Evolutionary conservation across 2,113 vertebrate genomes (phyloP).

Genomic region (Pedionomus torquatus): DNA sequence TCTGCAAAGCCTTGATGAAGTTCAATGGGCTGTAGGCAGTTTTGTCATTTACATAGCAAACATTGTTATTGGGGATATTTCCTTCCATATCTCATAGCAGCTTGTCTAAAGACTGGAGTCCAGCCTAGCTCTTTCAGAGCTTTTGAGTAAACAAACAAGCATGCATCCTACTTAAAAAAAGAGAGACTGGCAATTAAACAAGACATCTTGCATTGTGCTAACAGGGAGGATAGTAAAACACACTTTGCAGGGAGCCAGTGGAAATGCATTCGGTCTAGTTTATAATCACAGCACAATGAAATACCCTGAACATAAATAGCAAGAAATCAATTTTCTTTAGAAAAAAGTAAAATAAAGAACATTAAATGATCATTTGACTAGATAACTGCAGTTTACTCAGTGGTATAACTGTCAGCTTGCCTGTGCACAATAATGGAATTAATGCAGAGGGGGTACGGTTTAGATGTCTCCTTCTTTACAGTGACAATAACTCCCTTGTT

Average conservation of each 20-base stretch:
- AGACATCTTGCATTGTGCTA: constrained; percentile 17
- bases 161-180: background rate
- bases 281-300: constrained; percentile 70
- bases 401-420: constrained; percentile 61
- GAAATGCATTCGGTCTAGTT: constrained; percentile 42
- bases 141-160: constrained; percentile 49
- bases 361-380: constrained; percentile 73
- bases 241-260: constrained; percentile 48
- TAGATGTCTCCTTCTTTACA: constrained; percentile 65
- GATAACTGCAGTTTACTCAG: constrained; percentile 67
- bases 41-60: background rate
- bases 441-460: constrained; percentile 48
- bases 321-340: constrained; percentile 73
- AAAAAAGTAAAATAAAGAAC: constrained; percentile 71
- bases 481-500: constrained; percentile 72
- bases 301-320: constrained; percentile 63
- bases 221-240: constrained; percentile 46
- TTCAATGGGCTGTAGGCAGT: background rate
- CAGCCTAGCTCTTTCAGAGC: constrained; percentile 2
- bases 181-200: constrained; percentile 36
- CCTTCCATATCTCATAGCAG: background rate
- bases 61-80: background rate
- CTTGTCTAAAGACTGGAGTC: background rate
- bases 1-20: background rate
- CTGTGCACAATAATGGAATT: constrained; percentile 61